These are phyloP conservation scores for Lutraria rhynchaena DNA, from an alignment of 1,140 invertebrate genomes.

Conservation along the genomic window DNA sequence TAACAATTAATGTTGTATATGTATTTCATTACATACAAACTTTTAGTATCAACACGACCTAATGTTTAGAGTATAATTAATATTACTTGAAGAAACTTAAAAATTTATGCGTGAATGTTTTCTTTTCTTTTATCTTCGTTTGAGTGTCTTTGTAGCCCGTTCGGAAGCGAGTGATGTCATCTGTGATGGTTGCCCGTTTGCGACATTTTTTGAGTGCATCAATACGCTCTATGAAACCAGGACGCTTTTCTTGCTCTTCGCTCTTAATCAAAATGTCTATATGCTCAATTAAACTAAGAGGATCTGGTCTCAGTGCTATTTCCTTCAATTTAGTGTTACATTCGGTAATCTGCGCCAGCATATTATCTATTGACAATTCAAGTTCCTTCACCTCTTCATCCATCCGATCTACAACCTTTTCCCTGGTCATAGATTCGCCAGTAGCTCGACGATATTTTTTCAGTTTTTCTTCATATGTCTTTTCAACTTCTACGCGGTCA, in stretches of 20 bases:
- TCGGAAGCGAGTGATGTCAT: too few relatives aligned
- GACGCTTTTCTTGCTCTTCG: constrained; percentile 25
- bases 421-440: constrained; percentile 7
- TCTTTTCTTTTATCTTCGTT: too few relatives aligned
- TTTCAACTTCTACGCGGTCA: constrained; percentile 12
- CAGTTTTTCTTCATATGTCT: constrained; percentile 37
- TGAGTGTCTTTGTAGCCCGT: too few relatives aligned
- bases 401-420: constrained; percentile 29
- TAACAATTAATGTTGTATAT: too few relatives aligned
- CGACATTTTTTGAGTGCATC: constrained; percentile 5
- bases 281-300: constrained; percentile 20
- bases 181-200: constrained; percentile 14
- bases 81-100: too few relatives aligned
- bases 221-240: constrained; percentile 16
- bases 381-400: constrained; percentile 26
- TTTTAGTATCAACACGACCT: too few relatives aligned
- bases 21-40: too few relatives aligned
- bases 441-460: constrained; percentile 3
- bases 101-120: too few relatives aligned
- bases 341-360: constrained; percentile 4
- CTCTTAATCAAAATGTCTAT: constrained; percentile 45
- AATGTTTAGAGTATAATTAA: too few relatives aligned
- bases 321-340: constrained; percentile 36
- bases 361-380: neutral
- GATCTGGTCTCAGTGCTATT: constrained; percentile 44